Base-by-base conservation (phyloP, 37 sponge, comb jelly and placozoan species). In the Ephydatia muelleri region DNA sequence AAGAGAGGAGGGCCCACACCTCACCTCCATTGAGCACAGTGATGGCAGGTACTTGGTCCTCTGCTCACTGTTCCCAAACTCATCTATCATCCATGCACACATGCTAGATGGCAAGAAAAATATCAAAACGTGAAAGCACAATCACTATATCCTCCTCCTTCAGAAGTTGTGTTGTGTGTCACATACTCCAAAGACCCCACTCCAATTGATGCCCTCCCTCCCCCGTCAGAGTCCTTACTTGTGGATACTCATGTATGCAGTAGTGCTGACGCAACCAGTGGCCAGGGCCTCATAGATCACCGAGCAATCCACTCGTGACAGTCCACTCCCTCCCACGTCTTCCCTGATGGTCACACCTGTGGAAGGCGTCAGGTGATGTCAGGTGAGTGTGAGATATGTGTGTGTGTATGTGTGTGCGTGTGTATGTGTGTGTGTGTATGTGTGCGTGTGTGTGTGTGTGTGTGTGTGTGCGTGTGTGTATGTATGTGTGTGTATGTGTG, bases 171-270 rank as follows among this genome's bases (percentile, higher is more conserved):
- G 25, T 31, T 73, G 35, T 25, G n/a, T n/a, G 22, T n/a, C 30
- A 81, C 32, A 80, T 25, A 30, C 36, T n/a, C 22, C 16, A 77
- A 3, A 69, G 6, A 69, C 31, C 3, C 71, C 28, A 8, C 28
- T 8, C 28, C 71, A 69, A 5, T 11, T 22, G 22, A 19, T 25
- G 6, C 28, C 31, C 30, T 69, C 28, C 71, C 28, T 8, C 28
- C 71, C 3, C 71, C 28, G 3, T 21, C 33, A 29, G 19, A 57
- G 57, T 19, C 57, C 19, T 1, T 11, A 96, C 96, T 97, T 97
- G 86, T 97, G 98, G 22, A 97, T 95, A 40, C 89, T 93, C 38
- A 97, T 82, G 79, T 99, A 99, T 2, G 99, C 97, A 21, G 99
- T 90, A 32, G 99, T 99, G 67, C 95, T 93, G 26, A 94, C 94